Conservation (phyloP, 1,140 invertebrate genomes). For the Tetramorium simillimum region DNA sequence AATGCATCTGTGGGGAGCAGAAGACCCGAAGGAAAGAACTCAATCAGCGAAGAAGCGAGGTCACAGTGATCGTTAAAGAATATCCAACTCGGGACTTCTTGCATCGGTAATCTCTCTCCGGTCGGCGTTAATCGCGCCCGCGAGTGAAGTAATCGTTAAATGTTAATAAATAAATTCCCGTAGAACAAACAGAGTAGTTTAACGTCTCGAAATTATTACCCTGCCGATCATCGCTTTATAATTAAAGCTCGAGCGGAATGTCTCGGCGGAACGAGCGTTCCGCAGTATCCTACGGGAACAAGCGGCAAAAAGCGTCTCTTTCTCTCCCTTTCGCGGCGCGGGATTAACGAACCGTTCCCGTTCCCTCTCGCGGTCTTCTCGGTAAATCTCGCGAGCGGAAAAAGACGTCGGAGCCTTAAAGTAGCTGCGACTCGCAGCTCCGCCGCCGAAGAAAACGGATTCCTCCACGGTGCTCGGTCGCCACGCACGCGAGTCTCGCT, state of each 20-base stretch:
- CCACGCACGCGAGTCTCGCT: conserved; percentile 8
- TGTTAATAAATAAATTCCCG: conserved; percentile 25
- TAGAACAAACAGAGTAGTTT: conserved; percentile 14
- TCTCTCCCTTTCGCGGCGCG: conserved; percentile 24
- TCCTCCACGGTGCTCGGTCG: neutral
- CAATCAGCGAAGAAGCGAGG: conserved; percentile 35
- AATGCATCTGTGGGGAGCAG: conserved; percentile 23
- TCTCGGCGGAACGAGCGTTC: neutral
- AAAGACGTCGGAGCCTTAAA: conserved; percentile 23
- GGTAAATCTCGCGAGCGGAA: conserved; percentile 34
- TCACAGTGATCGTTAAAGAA: conserved; percentile 37
- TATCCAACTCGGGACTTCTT: conserved; percentile 7
- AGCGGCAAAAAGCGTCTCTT: conserved; percentile 16
- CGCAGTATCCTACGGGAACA: conserved; percentile 22
- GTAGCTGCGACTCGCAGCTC: conserved; percentile 22
- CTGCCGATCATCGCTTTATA: conserved; percentile 31
- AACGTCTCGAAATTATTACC: conserved; percentile 33
- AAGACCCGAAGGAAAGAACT: conserved; percentile 31
- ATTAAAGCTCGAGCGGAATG: conserved; percentile 2
- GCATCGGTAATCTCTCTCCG: conserved; percentile 14
- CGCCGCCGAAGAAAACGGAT: conserved; percentile 9
- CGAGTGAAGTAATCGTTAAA: neutral
- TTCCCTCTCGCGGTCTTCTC: conserved; percentile 31
- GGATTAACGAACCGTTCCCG: conserved; percentile 28
- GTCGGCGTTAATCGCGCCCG: neutral